Base-by-base conservation (phyloP, 2,113 vertebrate genomes). In the Muntiacus reevesi region DNA sequence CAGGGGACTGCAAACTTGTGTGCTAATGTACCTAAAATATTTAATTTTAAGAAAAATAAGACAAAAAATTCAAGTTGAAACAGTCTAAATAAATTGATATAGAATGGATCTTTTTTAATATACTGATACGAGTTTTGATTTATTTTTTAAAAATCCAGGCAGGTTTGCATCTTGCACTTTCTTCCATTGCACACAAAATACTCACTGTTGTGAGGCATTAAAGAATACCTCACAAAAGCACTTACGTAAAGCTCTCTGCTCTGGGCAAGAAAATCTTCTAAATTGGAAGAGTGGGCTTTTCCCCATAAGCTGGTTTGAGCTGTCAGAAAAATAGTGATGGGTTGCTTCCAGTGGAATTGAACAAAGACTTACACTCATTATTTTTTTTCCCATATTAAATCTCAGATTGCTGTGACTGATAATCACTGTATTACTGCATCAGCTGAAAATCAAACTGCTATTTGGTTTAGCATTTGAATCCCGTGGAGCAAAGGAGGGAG, bases 261-360 rank as follows among this genome's bases (percentile, higher is more conserved):
- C 47, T 96, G 54, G 45, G 33, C 64, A 87, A 89, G 91, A 89
- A 71, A 89, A 59, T 25, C 50, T 89, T 83, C 16, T 89, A 93
- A 96, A 95, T 94, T 87, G 89, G 92, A 97, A 91, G 14, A 28
- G 28, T 52, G 52, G 64, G 59, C 55, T 96, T 95, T 94, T n/a
- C 19, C 7, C 74, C 28, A 43, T 71, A 79, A 82, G 21, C 84
- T 92, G 27, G 21, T 81, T 95, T 78, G 79, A 95, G 16, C 89
- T 97, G n/a, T 95, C 93, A 93, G 55, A 93, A 96, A 43, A 64
- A 92, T 95, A 87, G 93, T 91, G 89, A 71, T 47, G 33, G 60
- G 59, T 93, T 94, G 13, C n/a, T 89, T 96, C 25, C 81, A 84
- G 1, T 64, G 74, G 40, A 96, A 92, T 84, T 94, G 47, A 97